These are phyloP conservation scores for Gallinago media DNA, from an alignment of 2,113 vertebrate species.

Conservation along the genomic window DNA sequence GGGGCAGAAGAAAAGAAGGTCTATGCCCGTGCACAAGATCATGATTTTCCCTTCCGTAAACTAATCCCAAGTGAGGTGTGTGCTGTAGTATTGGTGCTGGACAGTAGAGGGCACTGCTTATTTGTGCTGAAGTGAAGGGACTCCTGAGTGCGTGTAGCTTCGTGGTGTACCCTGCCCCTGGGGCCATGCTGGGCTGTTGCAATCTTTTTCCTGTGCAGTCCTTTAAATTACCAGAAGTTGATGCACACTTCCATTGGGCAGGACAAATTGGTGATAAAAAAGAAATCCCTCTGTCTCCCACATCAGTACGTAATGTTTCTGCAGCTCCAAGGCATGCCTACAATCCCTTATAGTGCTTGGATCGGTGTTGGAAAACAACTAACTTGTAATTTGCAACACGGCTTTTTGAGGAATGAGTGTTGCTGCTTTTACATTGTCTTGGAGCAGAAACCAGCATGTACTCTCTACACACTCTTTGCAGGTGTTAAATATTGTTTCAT, in stretches of 20 bases:
- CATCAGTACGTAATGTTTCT: not conserved
- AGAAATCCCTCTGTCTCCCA: not conserved
- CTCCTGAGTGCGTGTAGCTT: not conserved
- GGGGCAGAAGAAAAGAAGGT: not conserved
- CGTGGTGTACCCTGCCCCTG: not conserved
- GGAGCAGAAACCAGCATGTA: not conserved
- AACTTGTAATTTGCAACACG: not conserved
- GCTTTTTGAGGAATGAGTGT: not conserved
- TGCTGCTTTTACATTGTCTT: slow-evolving; percentile 16
- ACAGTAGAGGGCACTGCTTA: slow-evolving; percentile 54
- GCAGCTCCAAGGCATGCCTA: not conserved
- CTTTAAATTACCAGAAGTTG: not conserved
- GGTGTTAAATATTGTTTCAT: not conserved
- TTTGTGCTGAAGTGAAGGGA: not conserved
- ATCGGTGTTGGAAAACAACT: not conserved
- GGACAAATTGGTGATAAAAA: not conserved
- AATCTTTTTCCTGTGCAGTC: not conserved
- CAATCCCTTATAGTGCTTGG: not conserved
- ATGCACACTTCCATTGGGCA: not conserved
- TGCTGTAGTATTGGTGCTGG: slow-evolving; percentile 1
- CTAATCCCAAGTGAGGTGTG: accelerated
- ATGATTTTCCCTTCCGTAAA: accelerated
- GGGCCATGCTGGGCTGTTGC: not conserved
- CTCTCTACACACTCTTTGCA: not conserved
- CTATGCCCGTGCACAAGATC: accelerated